Percentiles rank a stretch among this genome's conserved stretches.
Conservation (phyloP, 2,113 vertebrate species). For the Sturnira hondurensis region DNA sequence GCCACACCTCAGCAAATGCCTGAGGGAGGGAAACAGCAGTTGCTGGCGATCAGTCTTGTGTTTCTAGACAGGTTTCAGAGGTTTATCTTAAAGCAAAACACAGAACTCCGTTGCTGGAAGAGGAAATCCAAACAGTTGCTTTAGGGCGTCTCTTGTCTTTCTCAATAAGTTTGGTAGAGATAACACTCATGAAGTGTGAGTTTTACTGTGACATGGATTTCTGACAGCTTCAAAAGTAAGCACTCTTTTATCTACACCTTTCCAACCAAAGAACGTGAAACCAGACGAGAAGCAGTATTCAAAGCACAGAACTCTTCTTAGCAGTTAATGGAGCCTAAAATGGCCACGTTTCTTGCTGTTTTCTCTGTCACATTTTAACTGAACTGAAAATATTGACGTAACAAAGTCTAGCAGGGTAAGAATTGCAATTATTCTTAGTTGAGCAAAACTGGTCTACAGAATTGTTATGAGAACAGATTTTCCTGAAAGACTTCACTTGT, state of each 20-base stretch:
- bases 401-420: not conserved
- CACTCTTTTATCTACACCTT: not conserved
- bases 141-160: constrained; percentile 13
- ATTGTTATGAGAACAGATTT: constrained; percentile 12
- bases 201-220: not conserved
- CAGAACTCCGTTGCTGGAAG: not conserved
- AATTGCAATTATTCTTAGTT: not conserved
- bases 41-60: not conserved
- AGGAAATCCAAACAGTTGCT: not conserved
- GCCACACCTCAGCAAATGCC: not conserved
- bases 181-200: not conserved
- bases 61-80: not conserved
- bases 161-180: not conserved
- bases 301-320: not conserved
- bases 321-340: not conserved
- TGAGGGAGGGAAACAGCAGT: not conserved
- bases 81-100: not conserved
- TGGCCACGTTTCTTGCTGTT: not conserved
- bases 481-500: constrained; percentile 8
- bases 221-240: not conserved
- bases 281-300: not conserved
- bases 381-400: not conserved
- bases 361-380: not conserved
- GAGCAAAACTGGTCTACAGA: not conserved
- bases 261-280: not conserved